phyloP scores from a whole-genome alignment of 2,113 vertebrate genomes.

The Pelecanoides urinatrix region DNA sequence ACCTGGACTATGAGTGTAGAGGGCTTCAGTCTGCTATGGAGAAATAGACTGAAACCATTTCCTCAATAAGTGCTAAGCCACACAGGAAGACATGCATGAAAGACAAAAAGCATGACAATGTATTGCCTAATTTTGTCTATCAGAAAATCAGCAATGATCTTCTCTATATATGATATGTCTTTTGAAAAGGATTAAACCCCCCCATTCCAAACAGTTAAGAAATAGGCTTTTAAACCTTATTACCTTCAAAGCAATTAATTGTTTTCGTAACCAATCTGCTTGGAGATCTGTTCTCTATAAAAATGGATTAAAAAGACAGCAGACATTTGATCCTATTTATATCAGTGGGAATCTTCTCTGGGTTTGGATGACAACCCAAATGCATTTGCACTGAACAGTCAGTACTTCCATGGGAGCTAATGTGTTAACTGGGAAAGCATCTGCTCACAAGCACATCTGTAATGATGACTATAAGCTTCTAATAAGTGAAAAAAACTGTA shows the following conservation, averaged over 20 bases:
- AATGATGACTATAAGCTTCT: conserved; percentile 10
- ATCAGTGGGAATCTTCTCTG: background rate
- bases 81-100: background rate
- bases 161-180: background rate
- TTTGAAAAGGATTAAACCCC: rapidly evolving
- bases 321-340: background rate
- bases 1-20: background rate
- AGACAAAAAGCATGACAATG: background rate
- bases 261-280: background rate
- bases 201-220: background rate
- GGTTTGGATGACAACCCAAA: background rate
- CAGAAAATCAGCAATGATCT: background rate
- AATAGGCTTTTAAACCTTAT: background rate
- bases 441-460: conserved; percentile 9
- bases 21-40: background rate
- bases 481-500: conserved; percentile 29
- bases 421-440: conserved; percentile 29
- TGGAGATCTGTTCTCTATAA: background rate
- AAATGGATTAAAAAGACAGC: background rate
- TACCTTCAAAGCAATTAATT: background rate
- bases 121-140: background rate
- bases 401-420: background rate
- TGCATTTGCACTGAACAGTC: background rate
- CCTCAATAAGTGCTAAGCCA: background rate
- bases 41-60: background rate